phyloP scores from a whole-genome alignment of 2,888 invertebrate genomes.

The Andrena trimmerana region DNA sequence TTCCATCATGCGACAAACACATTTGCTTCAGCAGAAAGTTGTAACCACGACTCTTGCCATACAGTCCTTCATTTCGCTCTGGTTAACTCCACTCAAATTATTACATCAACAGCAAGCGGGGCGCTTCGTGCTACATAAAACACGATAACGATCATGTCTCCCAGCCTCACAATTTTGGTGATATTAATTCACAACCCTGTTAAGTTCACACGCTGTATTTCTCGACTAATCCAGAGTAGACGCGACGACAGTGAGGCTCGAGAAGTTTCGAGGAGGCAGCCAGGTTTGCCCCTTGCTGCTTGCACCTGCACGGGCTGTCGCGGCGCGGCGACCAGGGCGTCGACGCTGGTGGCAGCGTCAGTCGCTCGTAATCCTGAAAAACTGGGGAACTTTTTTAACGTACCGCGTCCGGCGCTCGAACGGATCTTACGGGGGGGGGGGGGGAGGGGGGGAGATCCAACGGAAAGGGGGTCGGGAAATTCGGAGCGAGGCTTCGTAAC shows the following conservation, averaged over 20 bases:
- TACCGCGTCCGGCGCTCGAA: slow-evolving; percentile 36
- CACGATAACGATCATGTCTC: neutral
- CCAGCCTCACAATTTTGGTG: neutral
- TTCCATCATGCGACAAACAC: too few relatives aligned
- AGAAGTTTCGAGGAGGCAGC: slow-evolving; percentile 59
- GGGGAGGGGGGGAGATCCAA: slow-evolving; percentile 8
- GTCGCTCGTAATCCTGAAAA: slow-evolving; percentile 74
- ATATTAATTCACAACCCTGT: neutral
- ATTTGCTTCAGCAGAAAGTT: too few relatives aligned
- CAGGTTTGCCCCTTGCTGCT: slow-evolving; percentile 3
- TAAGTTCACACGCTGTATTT: slow-evolving; percentile 51
- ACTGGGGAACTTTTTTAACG: slow-evolving; percentile 73
- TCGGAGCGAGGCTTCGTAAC: slow-evolving; percentile 21
- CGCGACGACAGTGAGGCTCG: slow-evolving; percentile 72
- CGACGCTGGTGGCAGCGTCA: neutral
- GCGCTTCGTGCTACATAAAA: neutral
- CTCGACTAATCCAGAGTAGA: slow-evolving; percentile 67
- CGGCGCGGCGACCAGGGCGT: neutral
- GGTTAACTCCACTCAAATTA: too few relatives aligned
- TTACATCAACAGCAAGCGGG: too few relatives aligned
- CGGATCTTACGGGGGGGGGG: slow-evolving; percentile 16
- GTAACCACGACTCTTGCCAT: too few relatives aligned
- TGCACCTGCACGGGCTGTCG: slow-evolving; percentile 14
- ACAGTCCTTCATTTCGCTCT: too few relatives aligned
- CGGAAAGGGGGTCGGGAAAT: slow-evolving; percentile 3